phyloP scores from a whole-genome alignment of 2,888 invertebrate species.

The Gymnocheta viridis region DNA sequence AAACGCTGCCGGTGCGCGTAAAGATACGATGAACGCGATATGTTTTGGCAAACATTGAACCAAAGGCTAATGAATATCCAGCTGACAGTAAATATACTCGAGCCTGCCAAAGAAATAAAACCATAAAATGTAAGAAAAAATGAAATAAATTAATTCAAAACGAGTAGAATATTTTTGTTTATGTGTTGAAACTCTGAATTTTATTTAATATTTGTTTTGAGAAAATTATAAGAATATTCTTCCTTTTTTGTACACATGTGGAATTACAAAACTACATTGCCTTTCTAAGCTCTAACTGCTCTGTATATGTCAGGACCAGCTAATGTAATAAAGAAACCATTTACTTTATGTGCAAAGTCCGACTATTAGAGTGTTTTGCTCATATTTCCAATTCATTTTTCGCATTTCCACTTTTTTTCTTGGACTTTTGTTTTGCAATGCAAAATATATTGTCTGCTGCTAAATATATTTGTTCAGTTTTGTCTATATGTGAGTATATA shows the following conservation, averaged over 20 bases:
- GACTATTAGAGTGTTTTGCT: background rate
- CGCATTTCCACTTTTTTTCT: conserved; percentile 31
- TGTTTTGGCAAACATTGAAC: conserved; percentile 97
- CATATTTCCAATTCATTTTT: conserved; percentile 24
- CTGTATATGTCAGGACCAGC: background rate
- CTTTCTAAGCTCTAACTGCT: background rate
- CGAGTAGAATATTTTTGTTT: too few relatives aligned
- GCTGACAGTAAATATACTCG: conserved; percentile 94
- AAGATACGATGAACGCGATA: conserved; percentile 96
- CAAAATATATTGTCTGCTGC: background rate
- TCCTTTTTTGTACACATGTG: conserved; percentile 11
- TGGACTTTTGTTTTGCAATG: background rate
- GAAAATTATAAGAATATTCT: background rate
- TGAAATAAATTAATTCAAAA: background rate
- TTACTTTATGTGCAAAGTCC: background rate
- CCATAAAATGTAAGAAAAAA: background rate
- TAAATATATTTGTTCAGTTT: background rate
- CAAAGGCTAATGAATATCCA: conserved; percentile 95
- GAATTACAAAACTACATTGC: conserved; percentile 13
- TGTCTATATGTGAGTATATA: background rate
- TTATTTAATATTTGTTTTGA: background rate
- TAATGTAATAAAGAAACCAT: background rate
- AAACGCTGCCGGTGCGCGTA: conserved; percentile 91
- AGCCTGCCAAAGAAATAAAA: conserved; percentile 84
- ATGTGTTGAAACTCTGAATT: too few relatives aligned